Percentiles rank a stretch among this genome's conserved stretches.
phyloP scores from a whole-genome alignment of 2,113 vertebrate species.

The Choloepus hoffmanni region DNA sequence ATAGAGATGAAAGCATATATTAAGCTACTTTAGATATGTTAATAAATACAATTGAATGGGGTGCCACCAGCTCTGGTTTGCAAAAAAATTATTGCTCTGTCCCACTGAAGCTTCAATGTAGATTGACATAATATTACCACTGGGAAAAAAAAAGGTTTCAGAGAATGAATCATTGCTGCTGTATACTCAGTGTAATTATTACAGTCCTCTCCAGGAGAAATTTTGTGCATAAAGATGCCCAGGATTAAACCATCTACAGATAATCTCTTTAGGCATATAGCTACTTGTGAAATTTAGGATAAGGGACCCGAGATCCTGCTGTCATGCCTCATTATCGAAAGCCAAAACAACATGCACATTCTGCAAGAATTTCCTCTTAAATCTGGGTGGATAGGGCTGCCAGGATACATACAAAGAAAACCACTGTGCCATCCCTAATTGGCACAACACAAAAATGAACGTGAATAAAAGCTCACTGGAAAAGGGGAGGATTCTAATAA shows the following conservation, averaged over 20 bases:
- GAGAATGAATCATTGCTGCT: constrained; percentile 53
- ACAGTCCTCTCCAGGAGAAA: constrained; percentile 27
- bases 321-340: constrained; percentile 10
- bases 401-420: constrained; percentile 74
- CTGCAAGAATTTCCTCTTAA: constrained; percentile 48
- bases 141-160: constrained; percentile 41
- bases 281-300: constrained; percentile 21
- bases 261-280: not conserved
- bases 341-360: constrained; percentile 41
- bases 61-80: not conserved
- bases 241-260: constrained; percentile 52
- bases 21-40: not conserved
- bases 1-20: not conserved
- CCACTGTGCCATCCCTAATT: constrained; percentile 69
- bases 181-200: not conserved
- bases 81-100: not conserved
- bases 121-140: not conserved
- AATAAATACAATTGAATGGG: not conserved
- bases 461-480: constrained; percentile 67
- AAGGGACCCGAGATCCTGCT: constrained; percentile 42
- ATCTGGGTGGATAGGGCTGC: constrained; percentile 51
- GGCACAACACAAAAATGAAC: constrained; percentile 72
- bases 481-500: constrained; percentile 75
- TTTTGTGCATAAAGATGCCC: constrained; percentile 31
- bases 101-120: not conserved